These are phyloP conservation scores for Cryptotis parvus DNA, from an alignment of 2,113 vertebrate species.

Conservation along the genomic window DNA sequence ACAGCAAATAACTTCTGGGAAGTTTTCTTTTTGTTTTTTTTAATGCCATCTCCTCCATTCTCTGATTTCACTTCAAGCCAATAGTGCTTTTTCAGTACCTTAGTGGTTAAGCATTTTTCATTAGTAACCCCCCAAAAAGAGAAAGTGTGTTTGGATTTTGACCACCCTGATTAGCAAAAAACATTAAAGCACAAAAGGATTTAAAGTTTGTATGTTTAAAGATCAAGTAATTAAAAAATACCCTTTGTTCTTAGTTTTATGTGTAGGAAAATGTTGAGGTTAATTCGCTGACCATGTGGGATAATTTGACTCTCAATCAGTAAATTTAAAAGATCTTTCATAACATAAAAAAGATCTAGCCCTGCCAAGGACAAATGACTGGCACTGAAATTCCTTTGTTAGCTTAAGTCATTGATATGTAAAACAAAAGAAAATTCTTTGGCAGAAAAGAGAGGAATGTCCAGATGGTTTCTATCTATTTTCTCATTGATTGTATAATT, in stretches of 20 bases:
- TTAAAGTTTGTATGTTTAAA: conserved; percentile 79
- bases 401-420: conserved; percentile 84
- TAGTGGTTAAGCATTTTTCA: conserved; percentile 69
- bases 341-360: conserved; percentile 79
- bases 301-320: conserved; percentile 83
- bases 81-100: conserved; percentile 38
- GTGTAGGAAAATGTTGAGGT: conserved; percentile 80
- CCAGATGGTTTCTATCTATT: conserved; percentile 85
- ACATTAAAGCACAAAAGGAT: conserved; percentile 71
- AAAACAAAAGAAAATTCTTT: conserved; percentile 85
- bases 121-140: conserved; percentile 50
- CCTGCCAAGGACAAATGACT: conserved; percentile 83
- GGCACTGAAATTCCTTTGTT: conserved; percentile 83
- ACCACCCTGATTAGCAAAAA: conserved; percentile 79
- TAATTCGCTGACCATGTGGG: conserved; percentile 80
- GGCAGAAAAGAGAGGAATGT: conserved; percentile 79
- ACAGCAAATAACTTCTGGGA: conserved; percentile 24
- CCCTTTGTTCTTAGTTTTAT: conserved; percentile 81
- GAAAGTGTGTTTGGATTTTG: conserved; percentile 68
- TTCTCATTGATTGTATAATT: conserved; percentile 85
- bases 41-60: conserved; percentile 10
- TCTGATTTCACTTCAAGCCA: conserved; percentile 42
- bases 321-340: conserved; percentile 84
- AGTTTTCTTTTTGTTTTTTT: conserved; percentile 41
- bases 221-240: conserved; percentile 81